These are phyloP conservation scores for Scaptomyza graminum DNA, from an alignment of 1,140 invertebrate genomes.

Conservation along the genomic window DNA sequence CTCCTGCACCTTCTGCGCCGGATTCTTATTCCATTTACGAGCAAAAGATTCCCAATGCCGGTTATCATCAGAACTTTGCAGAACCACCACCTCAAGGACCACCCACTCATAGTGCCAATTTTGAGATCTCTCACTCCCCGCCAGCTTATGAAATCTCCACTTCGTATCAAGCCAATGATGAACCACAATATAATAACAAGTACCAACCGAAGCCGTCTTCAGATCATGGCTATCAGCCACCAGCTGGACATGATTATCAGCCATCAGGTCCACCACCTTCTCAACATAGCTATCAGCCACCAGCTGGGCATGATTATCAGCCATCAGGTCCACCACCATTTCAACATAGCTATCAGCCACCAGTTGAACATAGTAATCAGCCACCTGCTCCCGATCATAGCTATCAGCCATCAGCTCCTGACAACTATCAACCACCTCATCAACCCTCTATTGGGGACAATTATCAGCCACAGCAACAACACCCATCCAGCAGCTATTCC, in stretches of 20 bases:
- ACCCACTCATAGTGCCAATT: slow-evolving; percentile 34
- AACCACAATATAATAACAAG: slow-evolving; percentile 44
- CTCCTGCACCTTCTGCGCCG: slow-evolving; percentile 5
- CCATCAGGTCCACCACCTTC: background rate
- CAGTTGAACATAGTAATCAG: slow-evolving; percentile 17
- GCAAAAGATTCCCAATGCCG: slow-evolving; percentile 69
- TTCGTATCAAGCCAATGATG: slow-evolving; percentile 44
- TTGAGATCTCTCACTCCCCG: slow-evolving; percentile 71
- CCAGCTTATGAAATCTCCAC: slow-evolving; percentile 74
- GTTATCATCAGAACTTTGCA: slow-evolving; percentile 65
- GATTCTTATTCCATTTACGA: slow-evolving; percentile 69
- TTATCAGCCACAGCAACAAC: slow-evolving; percentile 26
- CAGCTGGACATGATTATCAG: background rate
- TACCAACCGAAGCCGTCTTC: slow-evolving; percentile 29
- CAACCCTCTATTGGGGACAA: slow-evolving; percentile 2
- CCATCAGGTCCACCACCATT: background rate
- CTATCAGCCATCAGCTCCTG: too few species aligned
- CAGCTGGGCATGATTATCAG: slow-evolving; percentile 17
- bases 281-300: slow-evolving; percentile 16
- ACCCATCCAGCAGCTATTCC: slow-evolving; percentile 9
- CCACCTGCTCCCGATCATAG: background rate
- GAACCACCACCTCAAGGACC: slow-evolving; percentile 59
- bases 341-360: slow-evolving; percentile 7
- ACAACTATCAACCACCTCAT: background rate
- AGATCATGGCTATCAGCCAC: slow-evolving; percentile 14